Conservation (phyloP, 2,113 vertebrate genomes). For the Brienomyrus longianalis region DNA sequence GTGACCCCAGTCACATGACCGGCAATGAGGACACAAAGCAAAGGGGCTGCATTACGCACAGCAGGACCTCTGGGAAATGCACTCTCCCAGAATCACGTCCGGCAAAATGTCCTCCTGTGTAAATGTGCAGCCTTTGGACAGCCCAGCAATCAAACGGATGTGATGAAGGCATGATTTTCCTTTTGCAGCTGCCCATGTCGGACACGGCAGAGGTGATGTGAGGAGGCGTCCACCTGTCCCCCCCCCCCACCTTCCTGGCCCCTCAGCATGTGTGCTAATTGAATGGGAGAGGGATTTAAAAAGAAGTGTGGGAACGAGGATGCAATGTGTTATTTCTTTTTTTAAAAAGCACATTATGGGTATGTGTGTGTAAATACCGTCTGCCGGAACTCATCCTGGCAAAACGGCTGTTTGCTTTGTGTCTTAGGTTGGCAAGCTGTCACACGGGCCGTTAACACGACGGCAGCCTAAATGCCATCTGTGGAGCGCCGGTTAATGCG, state of each 20-base stretch:
- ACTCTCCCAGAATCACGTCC: neutral
- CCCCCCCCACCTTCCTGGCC: neutral
- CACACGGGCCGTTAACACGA: constrained; percentile 2
- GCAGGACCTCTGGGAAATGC: neutral
- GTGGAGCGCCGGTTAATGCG: constrained; percentile 13
- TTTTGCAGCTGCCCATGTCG: neutral
- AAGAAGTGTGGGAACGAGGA: neutral
- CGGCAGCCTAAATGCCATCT: constrained; percentile 23
- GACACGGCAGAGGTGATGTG: neutral
- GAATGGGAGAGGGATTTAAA: constrained; percentile 9
- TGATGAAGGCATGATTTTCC: neutral
- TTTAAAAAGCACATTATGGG: constrained; percentile 4
- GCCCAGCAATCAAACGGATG: no score
- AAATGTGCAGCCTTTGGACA: neutral
- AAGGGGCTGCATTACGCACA: neutral
- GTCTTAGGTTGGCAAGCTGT: constrained; percentile 21
- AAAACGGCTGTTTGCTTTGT: constrained; percentile 4
- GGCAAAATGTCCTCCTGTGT: neutral
- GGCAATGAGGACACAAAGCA: neutral
- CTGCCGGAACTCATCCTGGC: constrained; percentile 27
- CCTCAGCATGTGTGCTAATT: constrained; percentile 8
- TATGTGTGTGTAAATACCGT: constrained; percentile 24
- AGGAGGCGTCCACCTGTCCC: neutral
- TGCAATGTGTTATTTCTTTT: constrained; percentile 10
- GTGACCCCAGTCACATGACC: neutral